Evolutionary conservation across 2,797 vertebrate species (phyloP).

Genomic region (Pitangus sulphuratus): DNA sequence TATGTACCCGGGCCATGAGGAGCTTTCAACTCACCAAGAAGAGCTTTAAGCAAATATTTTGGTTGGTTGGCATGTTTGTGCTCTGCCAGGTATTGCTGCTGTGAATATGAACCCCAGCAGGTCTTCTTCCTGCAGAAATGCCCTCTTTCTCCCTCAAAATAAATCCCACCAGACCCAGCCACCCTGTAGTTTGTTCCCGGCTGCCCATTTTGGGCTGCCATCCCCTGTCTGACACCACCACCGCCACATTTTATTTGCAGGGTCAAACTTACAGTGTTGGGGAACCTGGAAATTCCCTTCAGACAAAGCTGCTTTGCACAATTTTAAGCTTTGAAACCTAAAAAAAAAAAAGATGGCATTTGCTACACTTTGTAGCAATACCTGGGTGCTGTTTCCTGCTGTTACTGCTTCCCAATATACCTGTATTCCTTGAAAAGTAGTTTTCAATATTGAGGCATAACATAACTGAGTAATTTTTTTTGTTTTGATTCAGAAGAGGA

Average conservation of each 20-base stretch:
- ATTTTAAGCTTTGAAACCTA: background rate
- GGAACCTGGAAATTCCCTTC: background rate
- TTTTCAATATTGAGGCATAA: background rate
- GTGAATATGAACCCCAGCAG: background rate
- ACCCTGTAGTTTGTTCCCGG: background rate
- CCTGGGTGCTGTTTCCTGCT: background rate
- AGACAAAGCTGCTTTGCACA: background rate
- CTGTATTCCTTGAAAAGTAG: background rate
- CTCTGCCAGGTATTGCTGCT: background rate
- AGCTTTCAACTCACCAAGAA: background rate
- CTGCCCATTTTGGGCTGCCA: background rate
- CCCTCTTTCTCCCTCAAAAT: background rate
- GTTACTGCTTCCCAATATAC: background rate
- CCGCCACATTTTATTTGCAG: accelerated
- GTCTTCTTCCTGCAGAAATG: background rate
- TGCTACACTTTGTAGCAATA: background rate
- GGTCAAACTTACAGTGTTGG: background rate
- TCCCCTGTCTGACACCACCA: accelerated
- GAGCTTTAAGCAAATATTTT: background rate
- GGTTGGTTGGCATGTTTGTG: background rate
- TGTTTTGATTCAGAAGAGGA: background rate
- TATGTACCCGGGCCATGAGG: background rate
- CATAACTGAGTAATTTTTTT: background rate
- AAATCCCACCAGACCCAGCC: background rate
- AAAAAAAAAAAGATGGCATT: background rate